Conservation (phyloP, 2,797 vertebrate species). For the Helicolenus hilgendorfi region DNA sequence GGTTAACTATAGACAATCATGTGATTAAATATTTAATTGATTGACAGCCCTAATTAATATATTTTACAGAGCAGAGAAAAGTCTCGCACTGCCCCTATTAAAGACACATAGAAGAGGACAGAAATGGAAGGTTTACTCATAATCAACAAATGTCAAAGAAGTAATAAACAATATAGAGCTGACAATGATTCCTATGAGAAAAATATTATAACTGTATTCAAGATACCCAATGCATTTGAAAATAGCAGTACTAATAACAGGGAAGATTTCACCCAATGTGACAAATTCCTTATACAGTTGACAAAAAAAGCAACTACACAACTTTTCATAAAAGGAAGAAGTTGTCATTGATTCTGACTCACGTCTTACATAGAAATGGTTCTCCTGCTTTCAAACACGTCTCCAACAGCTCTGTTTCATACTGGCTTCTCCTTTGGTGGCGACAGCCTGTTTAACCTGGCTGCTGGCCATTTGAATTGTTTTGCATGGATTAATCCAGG, state of each 20-base stretch:
- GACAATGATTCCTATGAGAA: background rate
- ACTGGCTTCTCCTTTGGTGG: background rate
- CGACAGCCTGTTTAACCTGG: background rate
- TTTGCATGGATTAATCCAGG: background rate
- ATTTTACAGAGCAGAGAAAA: background rate
- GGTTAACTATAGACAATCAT: fast-evolving
- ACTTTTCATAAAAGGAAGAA: background rate
- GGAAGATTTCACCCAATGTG: background rate
- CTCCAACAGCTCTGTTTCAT: background rate
- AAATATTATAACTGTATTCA: background rate
- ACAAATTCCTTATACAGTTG: background rate
- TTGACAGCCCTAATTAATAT: too few relatives aligned
- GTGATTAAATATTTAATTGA: fast-evolving
- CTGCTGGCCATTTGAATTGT: background rate
- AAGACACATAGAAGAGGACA: too few relatives aligned
- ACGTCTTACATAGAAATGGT: fast-evolving
- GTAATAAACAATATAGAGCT: background rate
- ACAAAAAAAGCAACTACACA: background rate
- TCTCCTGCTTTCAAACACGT: background rate
- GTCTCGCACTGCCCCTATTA: background rate
- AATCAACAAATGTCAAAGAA: background rate
- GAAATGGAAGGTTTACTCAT: background rate
- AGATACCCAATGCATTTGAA: background rate
- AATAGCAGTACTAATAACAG: background rate
- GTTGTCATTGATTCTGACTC: background rate